Conservation (phyloP, 2,888 invertebrate species). For the Sisyra nigra region DNA sequence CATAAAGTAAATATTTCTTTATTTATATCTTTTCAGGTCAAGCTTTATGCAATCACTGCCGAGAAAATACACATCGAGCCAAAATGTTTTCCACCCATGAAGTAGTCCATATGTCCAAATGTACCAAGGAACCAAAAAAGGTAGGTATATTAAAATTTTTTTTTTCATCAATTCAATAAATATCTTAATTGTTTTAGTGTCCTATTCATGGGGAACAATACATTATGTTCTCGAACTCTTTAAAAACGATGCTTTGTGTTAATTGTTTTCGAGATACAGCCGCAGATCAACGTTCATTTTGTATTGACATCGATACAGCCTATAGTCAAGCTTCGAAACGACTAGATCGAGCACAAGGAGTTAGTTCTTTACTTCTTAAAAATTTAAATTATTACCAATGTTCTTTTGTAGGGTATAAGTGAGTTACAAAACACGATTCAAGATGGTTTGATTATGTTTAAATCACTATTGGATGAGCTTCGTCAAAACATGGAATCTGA, state of each 20-base stretch:
- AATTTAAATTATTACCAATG: slow-evolving; percentile 1
- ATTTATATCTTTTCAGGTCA: slow-evolving; percentile 49
- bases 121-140: slow-evolving; percentile 47
- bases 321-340: slow-evolving; percentile 53
- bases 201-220: slow-evolving; percentile 53
- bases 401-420: slow-evolving; percentile 21
- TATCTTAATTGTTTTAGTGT: slow-evolving; percentile 29
- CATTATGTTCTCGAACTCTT: slow-evolving; percentile 55
- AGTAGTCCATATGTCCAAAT: slow-evolving; percentile 53
- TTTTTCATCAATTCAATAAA: slow-evolving; percentile 4
- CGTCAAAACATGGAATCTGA: slow-evolving; percentile 45
- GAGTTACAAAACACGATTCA: slow-evolving; percentile 40
- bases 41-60: slow-evolving; percentile 50
- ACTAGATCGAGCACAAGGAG: slow-evolving; percentile 41
- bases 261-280: slow-evolving; percentile 57
- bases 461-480: slow-evolving; percentile 48
- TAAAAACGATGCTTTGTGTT: slow-evolving; percentile 54
- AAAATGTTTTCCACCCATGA: slow-evolving; percentile 64
- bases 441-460: slow-evolving; percentile 47
- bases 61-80: slow-evolving; percentile 56
- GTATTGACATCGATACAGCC: slow-evolving; percentile 59
- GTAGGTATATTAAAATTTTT: slow-evolving; percentile 23
- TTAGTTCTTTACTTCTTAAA: not conserved
- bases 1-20: too few species aligned
- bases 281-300: slow-evolving; percentile 46